Evolutionary conservation across 2,888 invertebrate genomes (phyloP).

Genomic region (Leptopilina myrica): DNA sequence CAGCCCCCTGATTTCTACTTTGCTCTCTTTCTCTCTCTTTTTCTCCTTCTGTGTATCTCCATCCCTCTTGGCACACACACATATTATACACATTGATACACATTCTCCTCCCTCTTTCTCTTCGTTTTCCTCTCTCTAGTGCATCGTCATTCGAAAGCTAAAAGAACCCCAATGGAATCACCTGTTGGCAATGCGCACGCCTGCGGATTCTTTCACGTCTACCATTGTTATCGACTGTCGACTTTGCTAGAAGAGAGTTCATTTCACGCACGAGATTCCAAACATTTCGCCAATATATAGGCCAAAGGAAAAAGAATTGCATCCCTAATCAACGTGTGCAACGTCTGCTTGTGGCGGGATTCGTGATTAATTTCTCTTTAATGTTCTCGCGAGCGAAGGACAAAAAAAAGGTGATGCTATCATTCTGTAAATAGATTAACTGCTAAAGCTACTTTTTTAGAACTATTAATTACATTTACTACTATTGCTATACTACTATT

Average conservation of each 20-base stretch:
- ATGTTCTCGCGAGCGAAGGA: no score
- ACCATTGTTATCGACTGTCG: slow-evolving; percentile 38
- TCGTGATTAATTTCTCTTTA: neutral
- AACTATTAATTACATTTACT: no score
- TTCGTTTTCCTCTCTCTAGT: slow-evolving; percentile 55
- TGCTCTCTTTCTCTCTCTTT: neutral
- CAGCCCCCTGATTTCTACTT: slow-evolving; percentile 44
- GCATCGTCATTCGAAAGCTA: slow-evolving; percentile 64
- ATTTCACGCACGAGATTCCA: slow-evolving; percentile 38
- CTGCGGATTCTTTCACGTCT: slow-evolving; percentile 60
- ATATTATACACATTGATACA: no score
- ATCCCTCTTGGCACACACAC: slow-evolving; percentile 33
- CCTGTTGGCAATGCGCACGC: slow-evolving; percentile 68
- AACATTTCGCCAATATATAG: slow-evolving; percentile 28
- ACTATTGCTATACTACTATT: no score
- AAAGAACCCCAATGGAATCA: slow-evolving; percentile 67
- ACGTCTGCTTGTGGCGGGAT: neutral
- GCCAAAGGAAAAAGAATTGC: slow-evolving; percentile 4
- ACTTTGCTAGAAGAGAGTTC: slow-evolving; percentile 37
- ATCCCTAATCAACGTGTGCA: slow-evolving; percentile 7
- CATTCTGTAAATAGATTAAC: no score
- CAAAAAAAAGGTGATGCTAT: no score
- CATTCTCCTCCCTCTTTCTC: neutral
- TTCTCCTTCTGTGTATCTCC: neutral
- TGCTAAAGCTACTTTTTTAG: no score